Base-by-base conservation (phyloP, 2,113 vertebrate species). In the Acanthisitta chloris region DNA sequence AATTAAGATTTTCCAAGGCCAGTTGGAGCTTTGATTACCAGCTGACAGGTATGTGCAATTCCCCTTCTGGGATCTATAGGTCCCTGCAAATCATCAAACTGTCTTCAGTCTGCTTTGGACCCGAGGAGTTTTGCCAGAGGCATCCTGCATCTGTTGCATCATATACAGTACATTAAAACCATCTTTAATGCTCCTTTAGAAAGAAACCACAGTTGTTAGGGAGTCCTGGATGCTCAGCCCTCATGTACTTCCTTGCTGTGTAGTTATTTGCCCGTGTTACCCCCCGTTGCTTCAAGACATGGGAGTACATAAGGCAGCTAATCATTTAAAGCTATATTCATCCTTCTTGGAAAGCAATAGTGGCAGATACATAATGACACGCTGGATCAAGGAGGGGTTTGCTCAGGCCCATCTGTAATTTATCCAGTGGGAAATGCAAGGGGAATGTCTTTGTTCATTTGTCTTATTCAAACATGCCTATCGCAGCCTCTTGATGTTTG, bases 1-100 rank as follows among this genome's bases (percentile, higher is more conserved):
- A 97, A 96, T 98, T 97, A 98, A 81, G 69, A 73, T 84, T 84
- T 66, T 81, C 55, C 25, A 29, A 51, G 67, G 86, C 76, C 93
- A 81, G 64, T 36, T 89, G 26, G 61, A 84, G 93, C 88, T 96
- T 49, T 42, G 96, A 97, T 97, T 96, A 97, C 94, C 93, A 96
- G 97, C 93, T 97, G 97, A 98, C 97, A 98, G 97, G 97, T 98
- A 97, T 31, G 38, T 70, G 94, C 96, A 96, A 83, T 97, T 94
- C 95, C 93, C 95, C 90, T 95, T 92, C 72, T 81, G 90, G 87
- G 89, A 81, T 90, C 82, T 72, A 29, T 55, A 72, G 90, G 90
- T 97, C 96, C 95, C 97, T 97, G 95, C 97, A 96, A 97, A 93
- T 96, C 97, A 97, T 98, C 98, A 97, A 97, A 97, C 96, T 98